These are phyloP conservation scores for Phalacrocorax brasilianus DNA, from an alignment of 2,113 vertebrate species.

Conservation along the genomic window DNA sequence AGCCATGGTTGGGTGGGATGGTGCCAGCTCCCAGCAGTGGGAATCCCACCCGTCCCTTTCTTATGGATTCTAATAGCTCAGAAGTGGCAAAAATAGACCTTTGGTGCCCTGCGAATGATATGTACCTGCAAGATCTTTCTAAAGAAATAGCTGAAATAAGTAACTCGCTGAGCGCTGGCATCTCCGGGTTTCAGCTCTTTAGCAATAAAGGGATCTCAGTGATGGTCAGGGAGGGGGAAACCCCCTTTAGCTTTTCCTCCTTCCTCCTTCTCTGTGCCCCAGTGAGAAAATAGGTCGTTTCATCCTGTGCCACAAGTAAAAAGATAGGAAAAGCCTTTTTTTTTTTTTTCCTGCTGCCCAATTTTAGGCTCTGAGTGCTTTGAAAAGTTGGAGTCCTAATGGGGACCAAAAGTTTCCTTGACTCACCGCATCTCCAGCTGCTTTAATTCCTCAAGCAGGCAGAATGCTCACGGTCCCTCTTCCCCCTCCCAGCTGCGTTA, in stretches of 20 bases:
- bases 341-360: not conserved
- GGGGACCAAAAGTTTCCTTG: not conserved
- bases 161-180: not conserved
- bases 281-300: not conserved
- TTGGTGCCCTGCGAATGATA: not conserved
- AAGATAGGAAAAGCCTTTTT: not conserved
- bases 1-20: not conserved
- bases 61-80: not conserved
- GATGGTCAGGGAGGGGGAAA: not conserved
- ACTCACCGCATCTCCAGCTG: not conserved
- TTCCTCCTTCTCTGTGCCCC: not conserved
- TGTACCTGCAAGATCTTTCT: not conserved
- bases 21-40: not conserved
- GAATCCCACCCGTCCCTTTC: not conserved
- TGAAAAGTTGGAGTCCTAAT: not conserved
- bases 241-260: rapidly evolving
- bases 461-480: not conserved
- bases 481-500: not conserved
- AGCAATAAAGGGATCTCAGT: not conserved
- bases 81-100: not conserved
- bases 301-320: not conserved
- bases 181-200: not conserved
- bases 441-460: not conserved
- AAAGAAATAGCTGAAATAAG: not conserved
- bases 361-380: not conserved